phyloP scores from a whole-genome alignment of 2,113 vertebrate genomes.

The Callorhinus ursinus region DNA sequence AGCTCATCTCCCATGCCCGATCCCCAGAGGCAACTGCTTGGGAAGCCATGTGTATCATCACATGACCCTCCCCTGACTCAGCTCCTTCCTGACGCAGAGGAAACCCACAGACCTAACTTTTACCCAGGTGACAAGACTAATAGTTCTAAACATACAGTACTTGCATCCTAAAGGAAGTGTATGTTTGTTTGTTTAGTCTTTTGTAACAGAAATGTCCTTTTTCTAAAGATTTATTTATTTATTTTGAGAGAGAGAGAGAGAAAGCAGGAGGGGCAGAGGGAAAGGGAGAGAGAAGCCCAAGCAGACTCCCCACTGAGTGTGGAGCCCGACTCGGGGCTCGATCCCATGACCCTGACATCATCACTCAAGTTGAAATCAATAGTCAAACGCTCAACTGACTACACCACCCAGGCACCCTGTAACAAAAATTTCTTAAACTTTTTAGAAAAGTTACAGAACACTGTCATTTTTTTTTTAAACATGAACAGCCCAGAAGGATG shows the following conservation, averaged over 20 bases:
- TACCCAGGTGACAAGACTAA: not conserved
- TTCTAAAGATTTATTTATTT: too few species aligned
- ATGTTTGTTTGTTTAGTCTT: not conserved
- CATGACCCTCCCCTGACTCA: not conserved
- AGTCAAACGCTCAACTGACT: not conserved
- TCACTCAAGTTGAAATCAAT: not conserved
- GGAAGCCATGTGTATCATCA: conserved; percentile 4
- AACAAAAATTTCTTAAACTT: not conserved
- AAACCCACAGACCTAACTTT: not conserved
- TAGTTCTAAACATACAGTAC: not conserved
- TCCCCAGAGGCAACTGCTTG: not conserved
- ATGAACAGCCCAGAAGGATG: not conserved
- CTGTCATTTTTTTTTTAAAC: not conserved
- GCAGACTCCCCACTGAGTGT: not conserved
- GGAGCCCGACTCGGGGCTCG: fast-evolving
- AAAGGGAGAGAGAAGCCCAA: not conserved
- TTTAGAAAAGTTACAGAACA: conserved; percentile 12
- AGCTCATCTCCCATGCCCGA: not conserved
- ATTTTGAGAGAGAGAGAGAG: not conserved
- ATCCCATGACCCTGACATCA: not conserved
- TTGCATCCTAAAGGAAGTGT: not conserved
- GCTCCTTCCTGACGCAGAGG: not conserved
- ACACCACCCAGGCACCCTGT: not conserved
- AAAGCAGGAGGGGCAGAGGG: not conserved
- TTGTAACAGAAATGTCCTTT: not conserved